Base-by-base conservation (phyloP, 2,888 invertebrate species). In the Rotaria sp. region DNA sequence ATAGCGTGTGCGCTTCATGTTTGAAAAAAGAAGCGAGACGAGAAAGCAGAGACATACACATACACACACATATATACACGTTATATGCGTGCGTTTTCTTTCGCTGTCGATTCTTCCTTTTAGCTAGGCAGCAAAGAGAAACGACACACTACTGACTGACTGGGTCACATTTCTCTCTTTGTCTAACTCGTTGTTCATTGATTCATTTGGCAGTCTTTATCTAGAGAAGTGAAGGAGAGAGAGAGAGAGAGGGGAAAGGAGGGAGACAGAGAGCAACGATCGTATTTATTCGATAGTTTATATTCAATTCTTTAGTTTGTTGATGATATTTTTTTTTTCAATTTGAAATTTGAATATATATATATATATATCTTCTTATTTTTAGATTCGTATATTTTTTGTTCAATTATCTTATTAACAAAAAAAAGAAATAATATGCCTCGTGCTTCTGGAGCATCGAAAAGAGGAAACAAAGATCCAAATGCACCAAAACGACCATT, bases 101-200 rank as follows among this genome's bases (percentile, higher is more conserved):
- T 67, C 67, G 67, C 67, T 67, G 67, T 67, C 67, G 67, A 67
- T 80, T 80, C 80, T 80, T 80, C 80, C n/a, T 80, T 45, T 45
- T 80, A 80, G 45, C 45, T n/a, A 80, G 45, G 80, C 80, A 80
- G 45, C 24, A 80, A n/a, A 41, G 45, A 45, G 45, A 67, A 67
- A 67, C 67, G 30, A 67, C 67, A 67, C 67, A 67, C 30, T 38
- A 67, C 67, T 67, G 67, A 67, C 67, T 67, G 67, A 35, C 67
- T 67, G 67, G 67, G 67, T 67, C 67, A 67, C 67, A 67, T 35
- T 67, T 67, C 67, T 67, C 67, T 67, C 67, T 67, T 35, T 67
- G 18, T 67, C 67, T 67, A 67, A 67, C n/a, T 45, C 41, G 80
- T 80, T 80, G 80, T 45, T 67, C 67, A 67, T 67, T 67, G 24